These are phyloP conservation scores for Junonia oenone DNA, from an alignment of 2,888 invertebrate species.

Conservation along the genomic window DNA sequence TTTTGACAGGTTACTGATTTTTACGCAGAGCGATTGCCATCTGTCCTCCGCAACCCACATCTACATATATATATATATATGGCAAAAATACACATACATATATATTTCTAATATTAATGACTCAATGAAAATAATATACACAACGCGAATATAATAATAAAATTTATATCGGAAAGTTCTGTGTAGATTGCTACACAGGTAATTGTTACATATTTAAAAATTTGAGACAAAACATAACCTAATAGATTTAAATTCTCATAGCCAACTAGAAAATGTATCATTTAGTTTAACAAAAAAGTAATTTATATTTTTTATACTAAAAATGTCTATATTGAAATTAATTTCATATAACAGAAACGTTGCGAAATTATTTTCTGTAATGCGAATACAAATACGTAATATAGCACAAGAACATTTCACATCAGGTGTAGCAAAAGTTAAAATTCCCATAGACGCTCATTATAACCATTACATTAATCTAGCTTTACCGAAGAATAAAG, in stretches of 20 bases:
- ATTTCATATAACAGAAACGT: conserved; percentile 4
- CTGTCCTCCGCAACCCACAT: too few species aligned
- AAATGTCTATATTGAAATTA: conserved; percentile 12
- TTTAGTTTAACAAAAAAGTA: background rate
- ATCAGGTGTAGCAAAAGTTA: conserved; percentile 36
- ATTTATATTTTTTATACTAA: background rate
- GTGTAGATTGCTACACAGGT: too few species aligned
- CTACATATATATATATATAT: too few species aligned
- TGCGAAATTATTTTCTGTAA: background rate
- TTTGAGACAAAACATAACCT: too few species aligned
- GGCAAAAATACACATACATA: too few species aligned
- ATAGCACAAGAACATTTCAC: conserved; percentile 21
- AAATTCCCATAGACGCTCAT: conserved; percentile 42
- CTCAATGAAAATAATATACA: too few species aligned
- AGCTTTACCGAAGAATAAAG: conserved; percentile 75
- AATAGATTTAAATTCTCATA: background rate
- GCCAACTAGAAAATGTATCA: background rate
- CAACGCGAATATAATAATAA: too few species aligned
- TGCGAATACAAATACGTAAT: conserved; percentile 6
- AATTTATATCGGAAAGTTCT: too few species aligned
- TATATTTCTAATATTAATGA: too few species aligned
- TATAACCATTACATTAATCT: conserved; percentile 59
- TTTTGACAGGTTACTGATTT: too few species aligned
- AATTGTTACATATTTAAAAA: too few species aligned
- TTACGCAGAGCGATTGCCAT: too few species aligned